These are phyloP conservation scores for Triplophysa yarkandensis DNA, from an alignment of 2,797 vertebrate genomes.

Conservation along the genomic window DNA sequence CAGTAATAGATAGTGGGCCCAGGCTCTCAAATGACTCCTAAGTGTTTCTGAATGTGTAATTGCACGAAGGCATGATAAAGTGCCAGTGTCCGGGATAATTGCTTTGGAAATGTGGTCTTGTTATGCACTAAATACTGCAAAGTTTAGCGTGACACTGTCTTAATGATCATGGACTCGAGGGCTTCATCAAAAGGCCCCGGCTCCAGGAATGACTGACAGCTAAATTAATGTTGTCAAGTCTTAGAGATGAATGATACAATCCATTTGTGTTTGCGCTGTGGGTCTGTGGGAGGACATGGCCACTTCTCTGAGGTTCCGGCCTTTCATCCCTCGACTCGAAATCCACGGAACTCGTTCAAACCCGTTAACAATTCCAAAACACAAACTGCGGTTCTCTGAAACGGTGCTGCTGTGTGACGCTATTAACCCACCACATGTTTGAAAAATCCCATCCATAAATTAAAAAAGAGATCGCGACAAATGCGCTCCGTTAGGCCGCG, in stretches of 20 bases:
- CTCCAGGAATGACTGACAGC: conserved; percentile 82
- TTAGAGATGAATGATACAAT: conserved; percentile 83
- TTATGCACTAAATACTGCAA: conserved; percentile 77
- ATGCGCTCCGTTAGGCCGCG: background rate
- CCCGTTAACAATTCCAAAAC: conserved; percentile 30
- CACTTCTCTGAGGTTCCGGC: conserved; percentile 52
- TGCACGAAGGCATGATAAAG: conserved; percentile 61
- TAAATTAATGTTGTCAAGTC: conserved; percentile 93
- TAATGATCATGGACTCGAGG: conserved; percentile 86
- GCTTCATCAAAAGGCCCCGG: conserved; percentile 70
- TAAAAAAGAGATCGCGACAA: conserved; percentile 3
- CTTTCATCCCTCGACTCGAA: conserved; percentile 60
- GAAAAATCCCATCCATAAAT: conserved; percentile 20
- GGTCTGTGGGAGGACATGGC: conserved; percentile 86
- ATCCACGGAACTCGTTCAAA: conserved; percentile 36
- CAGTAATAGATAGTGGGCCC: conserved; percentile 26
- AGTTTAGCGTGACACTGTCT: conserved; percentile 73
- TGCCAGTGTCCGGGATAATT: conserved; percentile 74
- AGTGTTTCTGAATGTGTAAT: conserved; percentile 63
- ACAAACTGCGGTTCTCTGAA: conserved; percentile 31
- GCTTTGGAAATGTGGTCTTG: conserved; percentile 75
- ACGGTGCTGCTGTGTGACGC: background rate
- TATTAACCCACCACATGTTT: conserved; percentile 6
- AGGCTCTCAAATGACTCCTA: conserved; percentile 57
- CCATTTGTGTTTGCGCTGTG: conserved; percentile 75